Evolutionary conservation across 2,888 invertebrate genomes (phyloP).

Genomic region (Hemaris fuciformis): DNA sequence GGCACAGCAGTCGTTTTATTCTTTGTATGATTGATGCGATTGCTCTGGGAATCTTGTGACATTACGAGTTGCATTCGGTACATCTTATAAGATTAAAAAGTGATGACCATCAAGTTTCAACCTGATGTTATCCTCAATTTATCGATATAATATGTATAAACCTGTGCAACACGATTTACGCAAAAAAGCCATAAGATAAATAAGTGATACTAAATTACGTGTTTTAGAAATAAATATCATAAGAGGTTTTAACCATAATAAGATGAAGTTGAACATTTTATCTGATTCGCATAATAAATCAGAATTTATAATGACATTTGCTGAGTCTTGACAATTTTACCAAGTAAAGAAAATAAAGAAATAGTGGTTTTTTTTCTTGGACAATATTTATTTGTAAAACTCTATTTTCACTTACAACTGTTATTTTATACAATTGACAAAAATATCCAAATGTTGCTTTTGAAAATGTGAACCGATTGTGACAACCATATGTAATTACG

Average conservation of each 20-base stretch:
- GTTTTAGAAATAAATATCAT: background rate
- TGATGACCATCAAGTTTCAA: background rate
- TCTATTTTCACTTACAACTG: too few relatives aligned
- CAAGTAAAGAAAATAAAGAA: too few relatives aligned
- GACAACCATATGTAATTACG: too few relatives aligned
- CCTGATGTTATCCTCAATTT: background rate
- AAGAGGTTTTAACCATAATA: background rate
- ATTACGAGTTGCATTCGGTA: background rate
- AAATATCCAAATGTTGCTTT: too few relatives aligned
- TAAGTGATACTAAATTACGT: background rate
- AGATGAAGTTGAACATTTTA: background rate
- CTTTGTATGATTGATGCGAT: constrained; percentile 12
- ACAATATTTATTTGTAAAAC: too few relatives aligned
- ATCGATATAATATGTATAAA: background rate
- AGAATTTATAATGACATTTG: too few relatives aligned
- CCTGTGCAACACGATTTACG: background rate
- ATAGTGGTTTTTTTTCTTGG: too few relatives aligned
- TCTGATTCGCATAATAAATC: background rate
- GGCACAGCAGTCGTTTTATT: constrained; percentile 14
- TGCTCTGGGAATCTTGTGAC: constrained; percentile 11
- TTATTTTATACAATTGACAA: too few relatives aligned
- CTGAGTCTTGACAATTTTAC: too few relatives aligned
- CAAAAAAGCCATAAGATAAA: too few relatives aligned
- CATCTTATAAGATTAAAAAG: background rate
- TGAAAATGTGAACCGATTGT: too few relatives aligned